A percentile compares a stretch with the other conserved stretches of the same genome.
phyloP scores from a whole-genome alignment of 2,797 vertebrate genomes.

The Meda fulgida region DNA sequence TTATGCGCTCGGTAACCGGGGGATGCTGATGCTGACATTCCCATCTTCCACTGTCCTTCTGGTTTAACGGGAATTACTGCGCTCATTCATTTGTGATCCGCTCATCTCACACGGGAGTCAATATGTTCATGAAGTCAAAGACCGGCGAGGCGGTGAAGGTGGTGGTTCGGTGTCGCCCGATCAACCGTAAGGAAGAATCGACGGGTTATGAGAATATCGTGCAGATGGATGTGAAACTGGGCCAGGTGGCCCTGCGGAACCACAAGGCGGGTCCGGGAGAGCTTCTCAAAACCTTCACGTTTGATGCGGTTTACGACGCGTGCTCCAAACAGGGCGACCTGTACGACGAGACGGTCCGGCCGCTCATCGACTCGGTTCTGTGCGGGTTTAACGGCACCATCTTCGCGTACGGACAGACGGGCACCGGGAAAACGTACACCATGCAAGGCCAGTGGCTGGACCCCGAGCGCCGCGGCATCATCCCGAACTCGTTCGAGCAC shows the following conservation, averaged over 20 bases:
- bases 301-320: constrained; percentile 92
- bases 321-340: constrained; percentile 89
- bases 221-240: constrained; percentile 88
- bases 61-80: background rate
- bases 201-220: constrained; percentile 83
- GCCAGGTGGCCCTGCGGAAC: constrained; percentile 92
- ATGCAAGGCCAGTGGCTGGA: constrained; percentile 94
- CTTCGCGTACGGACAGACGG: constrained; percentile 94
- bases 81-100: background rate
- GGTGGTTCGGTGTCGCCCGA: constrained; percentile 91
- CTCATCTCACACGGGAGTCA: background rate
- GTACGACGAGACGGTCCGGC: constrained; percentile 92
- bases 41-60: constrained; percentile 52
- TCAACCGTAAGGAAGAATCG: constrained; percentile 87
- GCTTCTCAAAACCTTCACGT: constrained; percentile 92
- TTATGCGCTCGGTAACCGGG: constrained; percentile 45
- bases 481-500: constrained; percentile 93
- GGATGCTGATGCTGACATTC: constrained; percentile 46
- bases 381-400: constrained; percentile 94
- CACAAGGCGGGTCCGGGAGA: constrained; percentile 85
- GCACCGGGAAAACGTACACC: constrained; percentile 96
- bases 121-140: constrained; percentile 82
- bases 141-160: constrained; percentile 91
- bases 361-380: constrained; percentile 90
- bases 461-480: constrained; percentile 88